Percentiles rank a stretch among this genome's conserved stretches.
Evolutionary conservation across 1,140 invertebrate genomes (phyloP).

Genomic region (Bombus haemorrhoidalis): DNA sequence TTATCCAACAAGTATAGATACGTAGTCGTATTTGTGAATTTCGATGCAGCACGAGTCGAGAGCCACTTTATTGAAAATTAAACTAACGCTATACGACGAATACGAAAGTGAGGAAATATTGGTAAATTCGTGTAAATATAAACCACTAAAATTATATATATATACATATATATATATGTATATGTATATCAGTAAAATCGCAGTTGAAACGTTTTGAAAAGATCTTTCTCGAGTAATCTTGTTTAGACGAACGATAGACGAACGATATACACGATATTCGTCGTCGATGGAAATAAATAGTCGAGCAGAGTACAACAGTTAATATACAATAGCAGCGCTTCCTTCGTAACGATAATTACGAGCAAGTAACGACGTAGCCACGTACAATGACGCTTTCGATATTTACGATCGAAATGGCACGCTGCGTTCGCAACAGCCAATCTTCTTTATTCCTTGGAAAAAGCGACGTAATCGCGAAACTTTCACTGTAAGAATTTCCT

Average conservation of each 20-base stretch:
- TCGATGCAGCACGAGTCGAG: neutral
- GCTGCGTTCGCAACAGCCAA: constrained; percentile 2
- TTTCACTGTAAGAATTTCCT: constrained; percentile 43
- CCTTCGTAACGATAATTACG: neutral
- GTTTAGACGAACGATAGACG: too few species aligned
- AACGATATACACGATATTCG: neutral
- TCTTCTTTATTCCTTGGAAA: constrained; percentile 35
- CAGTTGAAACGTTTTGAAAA: too few species aligned
- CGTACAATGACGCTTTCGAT: constrained; percentile 13
- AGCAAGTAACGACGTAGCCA: too few species aligned
- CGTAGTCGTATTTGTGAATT: too few species aligned
- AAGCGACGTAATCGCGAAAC: constrained; percentile 31
- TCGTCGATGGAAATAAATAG: neutral
- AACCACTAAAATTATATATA: too few species aligned
- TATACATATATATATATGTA: too few species aligned
- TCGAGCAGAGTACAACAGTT: too few species aligned
- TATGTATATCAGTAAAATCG: too few species aligned
- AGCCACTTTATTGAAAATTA: neutral
- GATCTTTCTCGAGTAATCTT: too few species aligned
- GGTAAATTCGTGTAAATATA: too few species aligned
- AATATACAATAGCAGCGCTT: neutral
- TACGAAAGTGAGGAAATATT: too few species aligned
- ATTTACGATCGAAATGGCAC: constrained; percentile 24
- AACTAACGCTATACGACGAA: neutral
- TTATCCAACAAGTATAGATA: neutral